Conservation (phyloP, 1,140 invertebrate species). For the Ephestia elutella region DNA sequence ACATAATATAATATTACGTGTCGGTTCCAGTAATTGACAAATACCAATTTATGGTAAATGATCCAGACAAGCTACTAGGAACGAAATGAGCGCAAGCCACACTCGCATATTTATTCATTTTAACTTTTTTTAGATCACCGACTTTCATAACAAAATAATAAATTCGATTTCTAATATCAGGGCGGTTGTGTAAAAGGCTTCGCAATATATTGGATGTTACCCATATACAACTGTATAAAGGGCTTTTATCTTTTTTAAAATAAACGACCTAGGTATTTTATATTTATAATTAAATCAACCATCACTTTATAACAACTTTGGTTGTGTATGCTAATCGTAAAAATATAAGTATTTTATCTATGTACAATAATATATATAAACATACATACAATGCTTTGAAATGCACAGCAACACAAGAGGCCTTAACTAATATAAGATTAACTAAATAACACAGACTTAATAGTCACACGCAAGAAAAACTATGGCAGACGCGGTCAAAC, state of each 20-base stretch:
- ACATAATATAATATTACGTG: conserved; percentile 39
- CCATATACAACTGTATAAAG: conserved; percentile 42
- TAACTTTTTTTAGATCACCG: conserved; percentile 30
- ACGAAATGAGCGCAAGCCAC: conserved; percentile 51
- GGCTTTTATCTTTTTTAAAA: conserved; percentile 56
- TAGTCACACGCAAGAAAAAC: conserved; percentile 41
- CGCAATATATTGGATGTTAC: conserved; percentile 48
- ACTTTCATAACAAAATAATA: conserved; percentile 54
- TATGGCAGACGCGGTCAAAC: background rate
- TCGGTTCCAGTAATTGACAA: conserved; percentile 61
- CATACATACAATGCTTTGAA: conserved; percentile 69
- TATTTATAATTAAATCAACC: conserved; percentile 70
- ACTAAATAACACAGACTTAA: conserved; percentile 70
- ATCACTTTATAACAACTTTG: conserved; percentile 74
- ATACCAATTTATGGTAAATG: conserved; percentile 38
- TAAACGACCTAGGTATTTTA: conserved; percentile 65
- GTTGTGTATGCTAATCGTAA: conserved; percentile 73
- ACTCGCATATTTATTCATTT: conserved; percentile 35
- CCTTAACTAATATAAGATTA: conserved; percentile 63
- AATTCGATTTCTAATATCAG: conserved; percentile 69
- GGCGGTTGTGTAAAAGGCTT: conserved; percentile 60
- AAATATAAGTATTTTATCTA: conserved; percentile 73
- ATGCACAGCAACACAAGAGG: conserved; percentile 70
- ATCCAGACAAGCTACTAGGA: conserved; percentile 60
- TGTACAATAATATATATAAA: conserved; percentile 64